phyloP scores from a whole-genome alignment of 2,797 vertebrate genomes.

The Cyclura pinguis region DNA sequence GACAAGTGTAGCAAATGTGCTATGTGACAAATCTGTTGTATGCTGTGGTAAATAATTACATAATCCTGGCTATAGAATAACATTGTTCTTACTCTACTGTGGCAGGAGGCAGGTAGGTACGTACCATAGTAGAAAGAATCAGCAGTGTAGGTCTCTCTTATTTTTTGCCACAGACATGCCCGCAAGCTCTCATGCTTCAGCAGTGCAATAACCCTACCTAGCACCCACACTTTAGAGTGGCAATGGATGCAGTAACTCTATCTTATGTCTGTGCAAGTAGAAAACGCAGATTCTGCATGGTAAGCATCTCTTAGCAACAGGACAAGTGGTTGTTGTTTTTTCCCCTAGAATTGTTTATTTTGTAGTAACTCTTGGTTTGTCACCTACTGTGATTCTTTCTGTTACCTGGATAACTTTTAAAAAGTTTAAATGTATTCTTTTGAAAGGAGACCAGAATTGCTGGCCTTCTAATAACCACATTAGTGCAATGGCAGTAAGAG shows the following conservation, averaged over 20 bases:
- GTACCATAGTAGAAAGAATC: neutral
- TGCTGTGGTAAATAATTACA: neutral
- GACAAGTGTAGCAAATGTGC: neutral
- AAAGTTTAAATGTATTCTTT: neutral
- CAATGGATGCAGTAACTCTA: neutral
- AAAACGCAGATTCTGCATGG: too few relatives aligned
- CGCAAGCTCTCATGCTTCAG: neutral
- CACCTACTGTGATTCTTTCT: neutral
- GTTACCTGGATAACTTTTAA: neutral
- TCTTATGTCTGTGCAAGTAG: neutral
- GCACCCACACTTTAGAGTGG: neutral
- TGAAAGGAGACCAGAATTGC: neutral
- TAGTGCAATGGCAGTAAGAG: neutral
- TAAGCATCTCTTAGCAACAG: neutral
- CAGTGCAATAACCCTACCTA: neutral
- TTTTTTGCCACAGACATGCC: neutral
- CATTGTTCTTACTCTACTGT: neutral
- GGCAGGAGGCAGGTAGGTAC: neutral
- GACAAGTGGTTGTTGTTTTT: too few relatives aligned
- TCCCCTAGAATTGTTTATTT: neutral
- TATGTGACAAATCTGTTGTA: neutral
- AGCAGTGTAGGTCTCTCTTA: neutral
- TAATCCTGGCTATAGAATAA: neutral
- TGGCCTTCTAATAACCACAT: neutral
- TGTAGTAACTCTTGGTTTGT: neutral